Base-by-base conservation (phyloP, 2,113 vertebrate species). In the Dicaeum eximium region DNA sequence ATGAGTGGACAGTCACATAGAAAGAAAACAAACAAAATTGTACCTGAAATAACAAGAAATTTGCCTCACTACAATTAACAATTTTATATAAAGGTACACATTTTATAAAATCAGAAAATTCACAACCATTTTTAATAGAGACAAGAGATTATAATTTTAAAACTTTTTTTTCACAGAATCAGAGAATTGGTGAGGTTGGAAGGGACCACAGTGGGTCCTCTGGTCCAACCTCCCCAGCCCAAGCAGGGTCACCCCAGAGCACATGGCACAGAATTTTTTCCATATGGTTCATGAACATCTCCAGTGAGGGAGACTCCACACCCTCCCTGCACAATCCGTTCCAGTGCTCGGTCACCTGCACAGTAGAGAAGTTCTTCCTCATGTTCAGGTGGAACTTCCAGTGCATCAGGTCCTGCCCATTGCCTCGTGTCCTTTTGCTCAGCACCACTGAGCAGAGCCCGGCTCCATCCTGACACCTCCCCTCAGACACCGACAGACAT, bases 371-470 rank as follows among this genome's bases (percentile, higher is more conserved):
- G 4, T 10, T 42, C 50, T 31, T 48, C 25, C 31, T 48, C 14
- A 15, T 5, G 1, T 18, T 50, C 42, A 27, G 22, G 31, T 35
- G 33, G 35, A 64, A 42, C 14, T 64, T 56, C 12, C 9, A 18
- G 25, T 15, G 25, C 15, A 42, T 15, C 31, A 31, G 14, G 57
- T 37, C 15, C 2, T 71, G 21, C 17, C 27, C 40, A 14, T 14
- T 3, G 1, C 9, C 66, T 80, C 5, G 0, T 25, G 20, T 24
- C 17, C 21, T 22, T 2, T 13, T 0, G 0, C 35, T 14, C 3
- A 2, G 2, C 50, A 50, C 6, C 66, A 27, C 9, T 1, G 17
- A 56, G 42, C 15, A 57, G 75, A 72, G 50, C 50, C 58, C 2
- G 2, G 37, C 6, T 57, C 18, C 15, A 23, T 16, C 14, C 37